Evolutionary conservation across 2,888 invertebrate genomes (phyloP), one percentile per base, ranked within the genome.

Genomic region (Alloscopus bannaensis): DNA sequence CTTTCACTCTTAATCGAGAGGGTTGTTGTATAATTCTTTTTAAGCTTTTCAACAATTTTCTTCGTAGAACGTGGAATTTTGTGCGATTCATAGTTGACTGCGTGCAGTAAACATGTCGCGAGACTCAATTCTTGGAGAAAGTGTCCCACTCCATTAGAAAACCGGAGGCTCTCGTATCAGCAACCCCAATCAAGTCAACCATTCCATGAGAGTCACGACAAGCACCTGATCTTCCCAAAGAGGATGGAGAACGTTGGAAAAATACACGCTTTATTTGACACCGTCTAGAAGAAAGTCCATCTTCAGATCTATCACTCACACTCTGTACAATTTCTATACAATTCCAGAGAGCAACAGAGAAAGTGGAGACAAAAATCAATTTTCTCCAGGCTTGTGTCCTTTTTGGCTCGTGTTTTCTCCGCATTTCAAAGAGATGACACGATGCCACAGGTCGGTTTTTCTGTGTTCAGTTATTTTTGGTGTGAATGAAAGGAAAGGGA

Each of bases 371-470:
- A 77, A 77, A 77, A 77, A 77, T 77, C 76, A 77, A 77, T 77
- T 77, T 77, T n/a, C n/a, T n/a, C n/a, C n/a, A n/a, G n/a, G n/a
- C 62, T 36, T 55, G 69, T 69, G 62, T 60, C 36, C 64, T 69
- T 69, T 40, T 52, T 68, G 29, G 36, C 45, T 52, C 28, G 16
- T 60, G 18, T 45, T 40, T 29, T 18, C 28, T 45, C 69, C 22
- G 16, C 50, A 42, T 60, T 66, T 66, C 40, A 24, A 57, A 75
- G 40, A 59, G 57, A 40, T 18, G 71, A n/a, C n/a, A n/a, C n/a
- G 18, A 59, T 55, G 76, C 76, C 76, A 77, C 76, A 77, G 76
- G 76, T 77, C 76, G 76, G 76, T 52, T 68, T 28, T 52, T 24
- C 52, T 75, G 36, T 75, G 68, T 75, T 66, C 50, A 62, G 69